These are phyloP conservation scores for Anhinga anhinga DNA, from an alignment of 2,113 vertebrate species.

Conservation along the genomic window DNA sequence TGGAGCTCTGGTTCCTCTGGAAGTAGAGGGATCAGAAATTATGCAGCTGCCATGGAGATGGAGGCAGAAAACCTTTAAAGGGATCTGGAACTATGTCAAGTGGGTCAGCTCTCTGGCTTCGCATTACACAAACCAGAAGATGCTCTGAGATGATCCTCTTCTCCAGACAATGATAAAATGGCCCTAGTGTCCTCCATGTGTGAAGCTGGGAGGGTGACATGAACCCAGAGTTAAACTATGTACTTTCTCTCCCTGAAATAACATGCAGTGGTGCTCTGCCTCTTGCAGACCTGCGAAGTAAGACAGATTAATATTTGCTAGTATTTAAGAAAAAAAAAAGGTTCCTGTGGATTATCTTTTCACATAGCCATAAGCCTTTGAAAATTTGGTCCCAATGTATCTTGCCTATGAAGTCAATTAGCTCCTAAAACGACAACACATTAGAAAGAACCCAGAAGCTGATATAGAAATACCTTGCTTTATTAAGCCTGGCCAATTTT, in stretches of 20 bases:
- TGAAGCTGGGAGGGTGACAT: neutral
- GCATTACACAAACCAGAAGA: neutral
- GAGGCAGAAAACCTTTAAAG: neutral
- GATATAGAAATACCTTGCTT: conserved; percentile 49
- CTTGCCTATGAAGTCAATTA: conserved; percentile 41
- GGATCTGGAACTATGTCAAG: neutral
- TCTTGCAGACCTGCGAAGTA: neutral
- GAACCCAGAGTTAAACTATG: neutral
- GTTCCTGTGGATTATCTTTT: neutral
- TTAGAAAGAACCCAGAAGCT: conserved; percentile 26
- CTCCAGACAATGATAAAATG: neutral
- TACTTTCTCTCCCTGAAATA: neutral
- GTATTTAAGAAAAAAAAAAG: neutral
- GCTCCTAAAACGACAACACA: conserved; percentile 20
- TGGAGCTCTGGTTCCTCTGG: neutral
- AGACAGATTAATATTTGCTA: neutral
- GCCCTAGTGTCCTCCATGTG: fast-evolving
- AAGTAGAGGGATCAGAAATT: neutral
- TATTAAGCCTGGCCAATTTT: conserved; percentile 60
- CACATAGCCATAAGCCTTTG: conserved; percentile 4
- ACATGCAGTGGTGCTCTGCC: neutral
- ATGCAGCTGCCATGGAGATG: neutral
- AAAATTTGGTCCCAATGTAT: conserved; percentile 10
- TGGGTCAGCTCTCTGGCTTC: neutral
- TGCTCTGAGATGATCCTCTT: neutral